These are phyloP conservation scores for Puffinus mauretanicus DNA, from an alignment of 2,113 vertebrate genomes.

Conservation along the genomic window DNA sequence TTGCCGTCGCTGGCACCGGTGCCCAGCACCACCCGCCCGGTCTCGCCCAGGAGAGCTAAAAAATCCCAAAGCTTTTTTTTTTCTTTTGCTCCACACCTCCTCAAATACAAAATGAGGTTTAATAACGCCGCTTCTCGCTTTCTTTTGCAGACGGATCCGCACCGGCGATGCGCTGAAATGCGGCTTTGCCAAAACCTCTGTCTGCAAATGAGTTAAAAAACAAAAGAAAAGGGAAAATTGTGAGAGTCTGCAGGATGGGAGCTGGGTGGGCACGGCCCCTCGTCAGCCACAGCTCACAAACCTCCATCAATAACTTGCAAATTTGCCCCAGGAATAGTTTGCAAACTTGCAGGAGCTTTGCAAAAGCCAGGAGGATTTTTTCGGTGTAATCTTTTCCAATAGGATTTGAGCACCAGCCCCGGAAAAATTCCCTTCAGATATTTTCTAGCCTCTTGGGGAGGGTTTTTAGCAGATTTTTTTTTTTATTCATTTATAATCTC, in stretches of 20 bases:
- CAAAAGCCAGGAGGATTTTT: background rate
- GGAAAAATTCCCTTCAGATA: background rate
- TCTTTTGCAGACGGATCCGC: background rate
- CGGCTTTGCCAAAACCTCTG: background rate
- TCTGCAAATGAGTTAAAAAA: background rate
- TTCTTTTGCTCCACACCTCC: background rate
- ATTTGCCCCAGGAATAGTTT: background rate
- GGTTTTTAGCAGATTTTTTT: background rate
- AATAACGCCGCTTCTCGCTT: background rate
- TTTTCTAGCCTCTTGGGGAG: no score
- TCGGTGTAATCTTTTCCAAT: background rate
- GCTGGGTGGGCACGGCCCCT: background rate
- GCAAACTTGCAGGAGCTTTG: background rate
- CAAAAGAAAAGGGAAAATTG: background rate
- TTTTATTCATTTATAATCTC: background rate
- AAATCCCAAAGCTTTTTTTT: background rate
- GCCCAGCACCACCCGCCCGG: background rate
- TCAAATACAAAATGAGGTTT: background rate
- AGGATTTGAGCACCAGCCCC: background rate
- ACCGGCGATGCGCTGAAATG: accelerated
- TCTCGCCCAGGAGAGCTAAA: background rate
- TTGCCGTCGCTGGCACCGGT: background rate
- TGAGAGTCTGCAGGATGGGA: background rate
- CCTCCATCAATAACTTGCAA: background rate
- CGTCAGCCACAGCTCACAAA: background rate